Conservation (phyloP, 1,140 invertebrate genomes). For the Ephestia elutella region DNA sequence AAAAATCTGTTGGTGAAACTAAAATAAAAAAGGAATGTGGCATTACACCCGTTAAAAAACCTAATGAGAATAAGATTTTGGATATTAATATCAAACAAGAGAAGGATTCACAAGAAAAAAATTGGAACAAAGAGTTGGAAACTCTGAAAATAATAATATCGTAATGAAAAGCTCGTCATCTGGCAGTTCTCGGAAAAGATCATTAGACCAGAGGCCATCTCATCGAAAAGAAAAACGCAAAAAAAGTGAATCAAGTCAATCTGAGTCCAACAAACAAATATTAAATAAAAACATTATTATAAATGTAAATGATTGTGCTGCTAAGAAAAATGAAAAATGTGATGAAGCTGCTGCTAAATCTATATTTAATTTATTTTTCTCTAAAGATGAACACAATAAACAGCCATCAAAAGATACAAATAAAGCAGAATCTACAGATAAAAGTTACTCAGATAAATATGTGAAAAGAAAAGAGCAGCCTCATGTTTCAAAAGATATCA, state of each 20-base stretch:
- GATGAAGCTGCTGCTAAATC: conserved; percentile 22
- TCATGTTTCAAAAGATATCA: conserved; percentile 33
- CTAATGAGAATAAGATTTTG: background rate
- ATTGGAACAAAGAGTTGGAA: conserved; percentile 5
- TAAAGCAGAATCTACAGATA: conserved; percentile 28
- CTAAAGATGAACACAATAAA: conserved; percentile 34
- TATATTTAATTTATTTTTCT: conserved; percentile 38
- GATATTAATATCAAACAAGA: conserved; percentile 11
- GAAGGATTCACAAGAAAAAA: conserved; percentile 12
- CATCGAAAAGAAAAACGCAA: conserved; percentile 69
- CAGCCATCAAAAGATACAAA: conserved; percentile 32
- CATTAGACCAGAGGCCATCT: conserved; percentile 53
- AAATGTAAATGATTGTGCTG: conserved; percentile 28
- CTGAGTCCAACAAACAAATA: conserved; percentile 32
- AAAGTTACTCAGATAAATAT: conserved; percentile 53
- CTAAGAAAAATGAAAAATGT: conserved; percentile 37
- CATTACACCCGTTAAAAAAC: conserved; percentile 1
- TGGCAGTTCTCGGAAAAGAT: conserved; percentile 50
- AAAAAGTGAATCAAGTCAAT: conserved; percentile 40
- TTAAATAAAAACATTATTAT: conserved; percentile 36
- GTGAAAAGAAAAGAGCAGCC: conserved; percentile 51
- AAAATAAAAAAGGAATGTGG: conserved; percentile 9
- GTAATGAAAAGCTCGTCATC: conserved; percentile 24
- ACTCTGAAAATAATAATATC: conserved; percentile 23
- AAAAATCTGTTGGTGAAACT: background rate